phyloP scores from a whole-genome alignment of 2,888 invertebrate genomes.

The Tenodera sinensis region DNA sequence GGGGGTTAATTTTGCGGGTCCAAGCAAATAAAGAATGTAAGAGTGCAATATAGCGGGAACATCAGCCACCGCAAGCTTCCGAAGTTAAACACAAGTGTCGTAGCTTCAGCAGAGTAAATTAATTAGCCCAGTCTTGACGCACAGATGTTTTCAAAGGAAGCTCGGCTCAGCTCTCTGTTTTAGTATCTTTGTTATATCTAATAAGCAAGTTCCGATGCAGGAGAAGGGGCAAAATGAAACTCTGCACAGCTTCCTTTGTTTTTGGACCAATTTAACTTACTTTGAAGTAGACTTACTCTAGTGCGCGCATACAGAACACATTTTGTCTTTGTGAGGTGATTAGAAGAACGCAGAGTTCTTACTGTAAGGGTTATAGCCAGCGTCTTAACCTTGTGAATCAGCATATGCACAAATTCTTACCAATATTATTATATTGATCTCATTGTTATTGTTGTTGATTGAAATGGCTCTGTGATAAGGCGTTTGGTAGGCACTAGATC shows the following conservation, averaged over 20 bases:
- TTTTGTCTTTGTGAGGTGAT: neutral
- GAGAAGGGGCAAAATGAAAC: neutral
- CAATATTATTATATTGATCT: too few relatives aligned
- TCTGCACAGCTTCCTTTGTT: neutral
- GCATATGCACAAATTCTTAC: too few relatives aligned
- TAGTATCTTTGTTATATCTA: neutral
- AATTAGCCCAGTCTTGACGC: neutral
- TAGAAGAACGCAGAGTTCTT: too few relatives aligned
- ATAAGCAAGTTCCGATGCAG: neutral
- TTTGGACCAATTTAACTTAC: neutral
- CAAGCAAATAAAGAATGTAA: neutral
- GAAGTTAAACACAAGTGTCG: neutral
- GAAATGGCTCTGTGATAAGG: too few relatives aligned
- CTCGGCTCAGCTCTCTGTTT: neutral
- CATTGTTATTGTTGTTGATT: too few relatives aligned
- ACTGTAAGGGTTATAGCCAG: too few relatives aligned
- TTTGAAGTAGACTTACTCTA: neutral
- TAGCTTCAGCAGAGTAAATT: neutral
- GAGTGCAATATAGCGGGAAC: neutral
- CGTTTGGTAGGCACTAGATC: too few relatives aligned
- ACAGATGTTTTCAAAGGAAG: neutral
- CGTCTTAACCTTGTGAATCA: too few relatives aligned
- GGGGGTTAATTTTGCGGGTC: neutral
- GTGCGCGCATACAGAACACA: neutral
- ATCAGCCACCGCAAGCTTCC: neutral